Conservation (phyloP, 2,797 vertebrate genomes). For the Myotis myotis region DNA sequence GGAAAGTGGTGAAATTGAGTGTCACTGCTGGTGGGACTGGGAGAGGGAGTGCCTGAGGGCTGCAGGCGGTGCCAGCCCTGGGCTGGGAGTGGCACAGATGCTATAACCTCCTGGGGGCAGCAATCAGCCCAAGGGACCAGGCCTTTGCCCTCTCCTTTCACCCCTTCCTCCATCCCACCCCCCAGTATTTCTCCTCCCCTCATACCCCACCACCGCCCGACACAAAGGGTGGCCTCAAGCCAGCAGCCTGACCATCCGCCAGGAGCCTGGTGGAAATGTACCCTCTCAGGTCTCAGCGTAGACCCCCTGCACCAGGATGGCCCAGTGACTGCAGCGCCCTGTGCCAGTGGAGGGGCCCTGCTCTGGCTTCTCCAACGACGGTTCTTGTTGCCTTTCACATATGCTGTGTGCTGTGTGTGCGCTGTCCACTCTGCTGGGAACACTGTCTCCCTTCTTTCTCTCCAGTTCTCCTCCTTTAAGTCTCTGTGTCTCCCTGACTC, state of each 20-base stretch:
- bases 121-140: neutral
- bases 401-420: accelerated
- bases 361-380: neutral
- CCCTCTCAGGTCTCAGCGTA: neutral
- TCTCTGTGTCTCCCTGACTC: neutral
- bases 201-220: neutral
- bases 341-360: neutral
- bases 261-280: neutral
- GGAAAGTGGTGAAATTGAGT: neutral
- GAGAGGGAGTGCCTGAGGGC: neutral
- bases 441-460: neutral
- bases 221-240: neutral
- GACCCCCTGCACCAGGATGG: neutral
- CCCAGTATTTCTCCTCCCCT: neutral
- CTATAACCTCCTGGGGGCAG: neutral
- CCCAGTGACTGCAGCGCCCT: neutral
- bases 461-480: neutral
- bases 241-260: neutral
- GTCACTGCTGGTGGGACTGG: neutral
- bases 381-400: neutral
- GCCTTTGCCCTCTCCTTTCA: neutral
- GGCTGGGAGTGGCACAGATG: accelerated
- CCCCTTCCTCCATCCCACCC: neutral
- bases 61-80: neutral
- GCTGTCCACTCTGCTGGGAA: neutral